Evolutionary conservation across 2,888 invertebrate genomes (phyloP), one percentile per base, ranked within the genome.

Genomic region (Cheilosia scutellata): DNA sequence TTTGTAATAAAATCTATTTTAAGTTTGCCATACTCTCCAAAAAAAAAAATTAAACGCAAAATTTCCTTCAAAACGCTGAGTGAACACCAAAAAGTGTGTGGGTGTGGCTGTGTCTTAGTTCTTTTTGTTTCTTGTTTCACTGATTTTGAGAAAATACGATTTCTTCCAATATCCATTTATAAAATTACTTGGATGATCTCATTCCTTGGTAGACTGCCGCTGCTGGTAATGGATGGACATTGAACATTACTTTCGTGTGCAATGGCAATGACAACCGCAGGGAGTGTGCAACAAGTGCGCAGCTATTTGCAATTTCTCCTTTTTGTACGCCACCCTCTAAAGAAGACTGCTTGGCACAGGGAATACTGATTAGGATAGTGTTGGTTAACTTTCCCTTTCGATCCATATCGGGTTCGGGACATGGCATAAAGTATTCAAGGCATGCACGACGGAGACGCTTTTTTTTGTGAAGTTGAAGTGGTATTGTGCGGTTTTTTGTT

Each of bases 1-100:
- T 75, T 84, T 79, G 84, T 76, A 79, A 75, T 71, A 71, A 78
- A 83, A 79, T 84, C 84, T 84, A 84, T 84, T 84, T 84, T 84
- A 79, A 79, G 79, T 84, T 79, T 27, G 51, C 16, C 31, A 71
- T 71, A 70, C 84, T 84, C 79, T 84, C 84, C 84, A 84, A 82
- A 51, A 49, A 49, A 49, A 47, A 6, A 16, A 44, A 44, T 72
- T 68, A 66, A 79, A 78, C 62, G 40, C 66, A 58, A 60, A 53
- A 66, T 49, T 76, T 58, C 31, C 9, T 58, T 49, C 27, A 63
- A 84, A 71, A 70, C 44, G 31, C 44, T 71, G 42, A 65, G 58
- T 37, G 37, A 84, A 71, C 65, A 47, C 37, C 33, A 55, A 84
- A 60, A 82, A 68, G 16, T 37, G 79, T 79, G 79, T 79, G 79